Evolutionary conservation across 2,113 vertebrate species (phyloP).

Genomic region (Pycnonotus jocosus): DNA sequence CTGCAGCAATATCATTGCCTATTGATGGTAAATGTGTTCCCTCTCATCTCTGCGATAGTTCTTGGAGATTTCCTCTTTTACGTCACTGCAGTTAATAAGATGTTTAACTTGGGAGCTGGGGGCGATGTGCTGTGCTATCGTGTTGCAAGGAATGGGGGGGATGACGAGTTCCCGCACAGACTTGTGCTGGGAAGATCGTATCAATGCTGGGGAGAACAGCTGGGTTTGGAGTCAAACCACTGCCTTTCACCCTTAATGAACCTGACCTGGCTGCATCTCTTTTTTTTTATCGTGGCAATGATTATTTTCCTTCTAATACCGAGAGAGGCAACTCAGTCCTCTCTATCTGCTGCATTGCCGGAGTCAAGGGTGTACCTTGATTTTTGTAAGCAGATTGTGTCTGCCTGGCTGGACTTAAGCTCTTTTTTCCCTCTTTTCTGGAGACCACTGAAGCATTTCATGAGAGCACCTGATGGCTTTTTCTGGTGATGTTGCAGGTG

Average conservation of each 20-base stretch:
- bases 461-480: background rate
- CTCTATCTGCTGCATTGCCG: background rate
- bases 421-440: background rate
- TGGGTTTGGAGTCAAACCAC: background rate
- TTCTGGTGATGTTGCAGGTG: background rate
- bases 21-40: background rate
- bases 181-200: background rate
- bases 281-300: background rate
- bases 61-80: conserved; percentile 12
- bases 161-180: background rate
- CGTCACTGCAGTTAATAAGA: conserved; percentile 41
- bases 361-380: background rate
- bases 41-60: background rate
- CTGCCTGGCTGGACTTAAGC: background rate
- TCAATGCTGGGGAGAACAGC: background rate
- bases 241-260: background rate
- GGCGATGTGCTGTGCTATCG: background rate
- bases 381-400: background rate
- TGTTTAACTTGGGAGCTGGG: conserved; percentile 28
- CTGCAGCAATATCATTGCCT: background rate
- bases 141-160: background rate
- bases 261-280: background rate
- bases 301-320: background rate
- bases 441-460: background rate
- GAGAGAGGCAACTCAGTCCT: background rate